These are phyloP conservation scores for Pogona vitticeps DNA, from an alignment of 2,113 vertebrate genomes.

Conservation along the genomic window DNA sequence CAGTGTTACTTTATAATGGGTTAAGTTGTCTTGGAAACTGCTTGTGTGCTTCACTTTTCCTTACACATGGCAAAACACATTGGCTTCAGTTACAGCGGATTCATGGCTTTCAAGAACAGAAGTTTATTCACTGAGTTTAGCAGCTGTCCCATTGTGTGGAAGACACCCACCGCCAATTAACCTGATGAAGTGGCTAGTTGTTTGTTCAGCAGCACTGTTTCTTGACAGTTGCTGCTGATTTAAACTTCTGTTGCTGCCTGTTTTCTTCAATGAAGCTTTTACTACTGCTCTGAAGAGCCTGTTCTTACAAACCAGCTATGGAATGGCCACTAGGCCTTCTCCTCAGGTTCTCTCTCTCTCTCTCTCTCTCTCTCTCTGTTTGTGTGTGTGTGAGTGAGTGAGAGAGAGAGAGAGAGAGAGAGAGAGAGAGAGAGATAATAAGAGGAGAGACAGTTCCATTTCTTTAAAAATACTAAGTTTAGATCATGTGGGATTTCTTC, in stretches of 20 bases:
- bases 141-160: slow-evolving; percentile 61
- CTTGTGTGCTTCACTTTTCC: slow-evolving; percentile 53
- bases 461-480: background rate
- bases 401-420: too few species aligned
- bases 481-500: background rate
- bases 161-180: slow-evolving; percentile 60
- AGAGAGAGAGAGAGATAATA: too few species aligned
- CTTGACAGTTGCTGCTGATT: slow-evolving; percentile 49
- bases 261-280: background rate
- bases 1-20: slow-evolving; percentile 29
- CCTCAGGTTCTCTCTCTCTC: background rate
- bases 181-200: slow-evolving; percentile 51
- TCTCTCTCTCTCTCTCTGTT: background rate
- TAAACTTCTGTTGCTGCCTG: slow-evolving; percentile 17
- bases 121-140: slow-evolving; percentile 52
- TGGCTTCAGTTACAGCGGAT: slow-evolving; percentile 38
- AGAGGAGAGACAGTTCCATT: background rate
- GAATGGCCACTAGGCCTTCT: background rate
- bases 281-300: slow-evolving; percentile 30
- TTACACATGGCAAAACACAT: slow-evolving; percentile 44
- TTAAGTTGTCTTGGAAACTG: slow-evolving; percentile 59
- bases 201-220: slow-evolving; percentile 52
- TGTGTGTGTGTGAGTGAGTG: too few species aligned
- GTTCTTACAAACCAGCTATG: slow-evolving; percentile 24
- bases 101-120: slow-evolving; percentile 38